These are phyloP conservation scores for Mugil cephalus DNA, from an alignment of 2,113 vertebrate genomes.

Conservation along the genomic window DNA sequence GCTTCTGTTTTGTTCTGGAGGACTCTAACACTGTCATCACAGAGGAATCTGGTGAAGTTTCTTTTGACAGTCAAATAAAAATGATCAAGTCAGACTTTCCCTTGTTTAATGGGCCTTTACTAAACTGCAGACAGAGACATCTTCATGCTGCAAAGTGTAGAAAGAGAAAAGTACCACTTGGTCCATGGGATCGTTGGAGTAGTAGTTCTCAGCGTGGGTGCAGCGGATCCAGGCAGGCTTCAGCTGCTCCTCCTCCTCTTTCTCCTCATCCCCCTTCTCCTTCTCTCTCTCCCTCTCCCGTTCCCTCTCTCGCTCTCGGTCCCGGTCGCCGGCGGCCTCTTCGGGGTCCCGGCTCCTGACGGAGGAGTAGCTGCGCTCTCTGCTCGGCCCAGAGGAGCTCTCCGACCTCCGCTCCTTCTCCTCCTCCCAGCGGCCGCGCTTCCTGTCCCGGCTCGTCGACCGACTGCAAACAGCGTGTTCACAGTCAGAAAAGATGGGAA, in stretches of 20 bases:
- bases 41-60: not conserved
- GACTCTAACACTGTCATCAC: too few relatives aligned
- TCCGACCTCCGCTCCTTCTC: constrained; percentile 85
- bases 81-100: not conserved
- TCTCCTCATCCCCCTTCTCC: constrained; percentile 87
- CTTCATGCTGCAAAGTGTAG: too few relatives aligned
- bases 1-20: too few relatives aligned
- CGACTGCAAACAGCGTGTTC: constrained; percentile 56
- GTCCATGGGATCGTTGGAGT: constrained; percentile 98
- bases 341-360: constrained; percentile 61
- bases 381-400: constrained; percentile 58
- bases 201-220: constrained; percentile 96
- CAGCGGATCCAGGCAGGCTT: constrained; percentile 98
- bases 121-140: too few relatives aligned
- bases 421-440: constrained; percentile 91
- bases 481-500: not conserved
- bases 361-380: constrained; percentile 70
- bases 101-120: not conserved
- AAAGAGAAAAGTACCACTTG: constrained; percentile 89
- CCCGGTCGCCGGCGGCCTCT: constrained; percentile 56
- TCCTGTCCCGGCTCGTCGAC: constrained; percentile 91
- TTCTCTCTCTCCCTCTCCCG: constrained; percentile 77
- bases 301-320: constrained; percentile 82
- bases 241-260: constrained; percentile 91
- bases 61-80: not conserved